Percentiles rank a stretch among this genome's conserved stretches.
Conservation (phyloP, 2,888 invertebrate genomes). For the Protonemura montana region DNA sequence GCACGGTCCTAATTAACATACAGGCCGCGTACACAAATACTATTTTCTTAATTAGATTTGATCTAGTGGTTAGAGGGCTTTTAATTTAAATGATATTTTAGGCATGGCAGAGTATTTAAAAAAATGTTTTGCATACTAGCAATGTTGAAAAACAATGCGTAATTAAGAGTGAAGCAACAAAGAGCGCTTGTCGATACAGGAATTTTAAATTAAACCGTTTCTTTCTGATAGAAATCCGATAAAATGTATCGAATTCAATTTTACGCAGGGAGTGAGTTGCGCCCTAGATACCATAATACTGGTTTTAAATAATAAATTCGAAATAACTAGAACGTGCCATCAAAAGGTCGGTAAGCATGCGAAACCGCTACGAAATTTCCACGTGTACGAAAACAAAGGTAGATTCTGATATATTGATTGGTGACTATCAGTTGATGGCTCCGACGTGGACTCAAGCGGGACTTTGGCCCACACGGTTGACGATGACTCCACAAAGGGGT, state of each 20-base stretch:
- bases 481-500: slow-evolving; percentile 14
- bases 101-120: not conserved
- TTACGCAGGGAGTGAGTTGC: not conserved
- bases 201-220: not conserved
- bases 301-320: not conserved
- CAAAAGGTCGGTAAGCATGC: too few relatives aligned
- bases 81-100: not conserved
- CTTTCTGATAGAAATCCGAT: not conserved
- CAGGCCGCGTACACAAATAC: not conserved
- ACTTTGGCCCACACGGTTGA: not conserved
- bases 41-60: slow-evolving; percentile 12
- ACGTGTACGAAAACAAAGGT: not conserved
- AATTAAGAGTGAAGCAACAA: not conserved
- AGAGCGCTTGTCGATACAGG: not conserved
- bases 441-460: not conserved
- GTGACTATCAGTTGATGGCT: not conserved
- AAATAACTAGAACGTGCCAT: not conserved
- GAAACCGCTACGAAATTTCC: not conserved
- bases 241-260: not conserved
- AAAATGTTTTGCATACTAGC: not conserved
- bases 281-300: not conserved
- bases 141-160: not conserved
- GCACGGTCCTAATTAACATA: not conserved
- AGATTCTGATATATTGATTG: not conserved
- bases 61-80: not conserved